Base-by-base conservation (phyloP, 2,113 vertebrate species). In the Syngnathoides biaculeatus region DNA sequence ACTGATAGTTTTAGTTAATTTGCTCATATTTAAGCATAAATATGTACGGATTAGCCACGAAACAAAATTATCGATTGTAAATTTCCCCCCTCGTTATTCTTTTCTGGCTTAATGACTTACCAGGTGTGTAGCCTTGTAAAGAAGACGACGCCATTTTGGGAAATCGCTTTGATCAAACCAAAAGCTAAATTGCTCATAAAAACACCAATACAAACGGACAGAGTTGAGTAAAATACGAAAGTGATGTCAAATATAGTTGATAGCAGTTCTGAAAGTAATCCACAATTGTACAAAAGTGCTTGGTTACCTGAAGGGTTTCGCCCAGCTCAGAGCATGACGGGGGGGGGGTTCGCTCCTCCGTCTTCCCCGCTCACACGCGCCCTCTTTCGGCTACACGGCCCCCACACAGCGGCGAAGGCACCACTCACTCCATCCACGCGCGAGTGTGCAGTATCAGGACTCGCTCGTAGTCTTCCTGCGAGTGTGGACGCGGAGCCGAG, bases 361-460 rank as follows among this genome's bases (percentile, higher is more conserved):
- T 60, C 57, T 39, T 17, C 55, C 35, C 58, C 35, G 56, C 80
- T 69, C 83, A 67, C 47, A 50, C 6, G 68, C 73, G 79, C 90
- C 89, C 88, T 91, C 89, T 90, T 82, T 78, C 76, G 87, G 86
- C 39, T 80, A 75, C 59, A 59, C 26, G 6, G 71, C 71, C 82
- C 66, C 60, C 67, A 3, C 58, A 11, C 82, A 84, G 67, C 69
- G 76, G 75, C 68, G 8, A 17, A 57, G 55, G 72, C 74, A 60
- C 22, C 82, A 79, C 70, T 17, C 79, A 57, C 77, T 84, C 82
- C 72, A 85, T 88, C 83, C 84, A 72, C 71, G 78, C 86, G 83
- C 79, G 86, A 84, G 84, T 82, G 86, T 86, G 89, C 84, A 88
- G n/a, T n/a, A 79, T 72, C 81, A 79, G 79, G 84, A 83, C 84